Conservation (phyloP, 2,113 vertebrate species). For the Daphoenositta chrysoptera region DNA sequence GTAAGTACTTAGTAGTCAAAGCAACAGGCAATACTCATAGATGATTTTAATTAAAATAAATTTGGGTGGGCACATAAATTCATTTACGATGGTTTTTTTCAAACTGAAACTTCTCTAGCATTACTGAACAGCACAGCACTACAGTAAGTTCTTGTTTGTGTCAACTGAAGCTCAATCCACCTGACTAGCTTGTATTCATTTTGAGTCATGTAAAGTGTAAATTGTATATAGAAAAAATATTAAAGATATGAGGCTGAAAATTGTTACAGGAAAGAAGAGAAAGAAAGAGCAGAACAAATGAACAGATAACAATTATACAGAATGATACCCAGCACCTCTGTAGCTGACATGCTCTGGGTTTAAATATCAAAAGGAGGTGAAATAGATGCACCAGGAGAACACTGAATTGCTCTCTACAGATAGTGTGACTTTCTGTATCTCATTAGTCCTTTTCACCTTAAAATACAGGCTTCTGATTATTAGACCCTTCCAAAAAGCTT, state of each 20-base stretch:
- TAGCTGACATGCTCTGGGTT: not conserved
- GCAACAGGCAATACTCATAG: constrained; percentile 44
- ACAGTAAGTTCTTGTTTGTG: not conserved
- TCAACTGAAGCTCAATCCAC: not conserved
- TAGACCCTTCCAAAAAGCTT: not conserved
- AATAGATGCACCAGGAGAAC: not conserved
- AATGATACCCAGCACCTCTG: not conserved
- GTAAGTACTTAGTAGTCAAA: constrained; percentile 60
- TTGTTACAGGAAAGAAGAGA: not conserved
- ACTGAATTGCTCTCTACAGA: not conserved
- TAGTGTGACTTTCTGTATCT: not conserved
- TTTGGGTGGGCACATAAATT: constrained; percentile 46
- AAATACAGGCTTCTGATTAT: not conserved
- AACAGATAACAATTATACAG: not conserved
- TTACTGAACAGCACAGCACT: not conserved
- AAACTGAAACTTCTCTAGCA: not conserved
- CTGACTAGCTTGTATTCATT: not conserved
- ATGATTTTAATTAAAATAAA: constrained; percentile 72
- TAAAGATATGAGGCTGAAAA: not conserved
- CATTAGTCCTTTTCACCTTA: not conserved
- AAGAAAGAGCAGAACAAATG: not conserved
- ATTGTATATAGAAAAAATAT: not conserved
- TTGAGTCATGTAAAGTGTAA: not conserved
- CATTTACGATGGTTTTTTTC: not conserved
- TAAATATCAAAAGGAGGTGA: not conserved